Evolutionary conservation across 2,113 vertebrate genomes (phyloP).

Genomic region (Crotalus horridus): DNA sequence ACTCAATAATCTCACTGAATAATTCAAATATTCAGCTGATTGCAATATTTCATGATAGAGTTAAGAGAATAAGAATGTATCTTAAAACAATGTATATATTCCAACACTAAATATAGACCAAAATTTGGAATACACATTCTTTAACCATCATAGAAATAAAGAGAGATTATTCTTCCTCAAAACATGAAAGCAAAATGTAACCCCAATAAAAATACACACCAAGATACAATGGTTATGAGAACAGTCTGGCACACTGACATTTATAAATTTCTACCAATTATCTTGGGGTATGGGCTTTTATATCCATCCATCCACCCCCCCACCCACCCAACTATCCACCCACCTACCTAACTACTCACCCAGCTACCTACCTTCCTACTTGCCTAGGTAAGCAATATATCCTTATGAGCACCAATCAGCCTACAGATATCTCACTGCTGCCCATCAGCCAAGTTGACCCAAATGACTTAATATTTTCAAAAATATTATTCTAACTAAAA

Average conservation of each 20-base stretch:
- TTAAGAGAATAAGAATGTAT: neutral
- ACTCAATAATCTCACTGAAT: neutral
- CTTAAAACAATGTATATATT: neutral
- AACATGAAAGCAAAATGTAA: neutral
- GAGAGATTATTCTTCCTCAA: neutral
- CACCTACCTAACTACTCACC: neutral
- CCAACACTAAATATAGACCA: neutral
- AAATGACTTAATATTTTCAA: neutral
- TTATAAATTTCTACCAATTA: neutral
- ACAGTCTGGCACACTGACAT: neutral
- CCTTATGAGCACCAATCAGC: neutral
- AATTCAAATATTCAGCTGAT: neutral
- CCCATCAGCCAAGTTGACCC: neutral
- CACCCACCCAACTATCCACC: too few species aligned
- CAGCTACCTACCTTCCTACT: too few species aligned
- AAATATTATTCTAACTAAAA: neutral
- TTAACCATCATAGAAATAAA: neutral
- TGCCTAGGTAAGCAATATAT: neutral
- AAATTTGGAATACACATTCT: neutral
- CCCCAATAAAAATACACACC: neutral
- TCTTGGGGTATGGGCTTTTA: neutral
- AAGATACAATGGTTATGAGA: neutral
- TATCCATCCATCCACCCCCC: neutral
- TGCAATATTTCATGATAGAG: too few species aligned
- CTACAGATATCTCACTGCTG: neutral